These are phyloP conservation scores for Hyphantria cunea DNA, from an alignment of 1,140 invertebrate genomes.

Conservation along the genomic window DNA sequence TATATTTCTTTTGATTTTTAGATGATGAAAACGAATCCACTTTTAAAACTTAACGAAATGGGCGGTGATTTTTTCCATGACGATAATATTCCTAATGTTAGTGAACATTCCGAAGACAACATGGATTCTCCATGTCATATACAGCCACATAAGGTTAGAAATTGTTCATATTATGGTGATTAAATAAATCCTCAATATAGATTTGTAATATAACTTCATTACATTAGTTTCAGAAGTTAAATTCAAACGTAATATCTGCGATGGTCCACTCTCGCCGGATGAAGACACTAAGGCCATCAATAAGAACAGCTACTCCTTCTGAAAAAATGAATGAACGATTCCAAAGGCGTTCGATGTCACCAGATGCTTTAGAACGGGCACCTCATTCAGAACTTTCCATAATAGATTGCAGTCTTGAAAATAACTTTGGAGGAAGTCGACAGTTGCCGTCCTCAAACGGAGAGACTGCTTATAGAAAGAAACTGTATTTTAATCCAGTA, in stretches of 20 bases:
- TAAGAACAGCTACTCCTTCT: conserved; percentile 49
- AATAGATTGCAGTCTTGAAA: conserved; percentile 61
- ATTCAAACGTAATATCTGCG: conserved; percentile 63
- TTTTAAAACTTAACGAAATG: conserved; percentile 77
- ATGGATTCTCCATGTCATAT: conserved; percentile 55
- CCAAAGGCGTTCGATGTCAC: conserved; percentile 69
- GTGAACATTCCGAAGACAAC: conserved; percentile 69
- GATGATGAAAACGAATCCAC: conserved; percentile 80
- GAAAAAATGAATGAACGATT: conserved; percentile 58
- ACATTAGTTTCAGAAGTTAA: conserved; percentile 62
- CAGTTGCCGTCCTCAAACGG: conserved; percentile 53
- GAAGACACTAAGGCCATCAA: conserved; percentile 58
- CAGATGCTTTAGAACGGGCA: conserved; percentile 70
- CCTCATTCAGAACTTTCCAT: conserved; percentile 71
- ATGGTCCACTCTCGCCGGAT: conserved; percentile 64
- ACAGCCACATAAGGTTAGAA: conserved; percentile 16
- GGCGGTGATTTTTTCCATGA: conserved; percentile 63
- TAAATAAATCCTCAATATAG: neutral
- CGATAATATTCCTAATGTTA: conserved; percentile 65
- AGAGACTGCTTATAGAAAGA: conserved; percentile 82
- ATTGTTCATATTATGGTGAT: neutral
- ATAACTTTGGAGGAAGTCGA: conserved; percentile 41
- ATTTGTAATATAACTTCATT: neutral
- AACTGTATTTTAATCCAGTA: conserved; percentile 93
- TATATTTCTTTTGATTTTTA: conserved; percentile 36